These are phyloP conservation scores for Melieria crassipennis DNA, from an alignment of 2,888 invertebrate genomes.

Conservation along the genomic window DNA sequence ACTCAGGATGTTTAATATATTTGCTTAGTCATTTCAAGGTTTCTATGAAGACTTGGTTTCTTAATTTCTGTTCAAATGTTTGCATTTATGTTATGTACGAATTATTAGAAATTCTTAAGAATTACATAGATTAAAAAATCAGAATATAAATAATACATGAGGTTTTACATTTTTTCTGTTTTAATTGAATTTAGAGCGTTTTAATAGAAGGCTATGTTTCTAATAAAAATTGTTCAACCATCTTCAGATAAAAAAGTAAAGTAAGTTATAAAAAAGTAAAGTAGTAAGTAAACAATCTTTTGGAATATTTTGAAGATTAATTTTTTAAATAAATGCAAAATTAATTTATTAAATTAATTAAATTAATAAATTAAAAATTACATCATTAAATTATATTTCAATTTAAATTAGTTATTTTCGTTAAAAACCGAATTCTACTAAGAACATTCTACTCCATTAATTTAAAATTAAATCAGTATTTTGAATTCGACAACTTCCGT, in stretches of 20 bases:
- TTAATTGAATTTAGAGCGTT: constrained; percentile 8
- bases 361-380: too few species aligned
- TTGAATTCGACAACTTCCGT: too few species aligned
- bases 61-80: too few species aligned
- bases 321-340: not conserved
- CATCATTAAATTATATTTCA: not conserved
- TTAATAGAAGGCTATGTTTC: not conserved
- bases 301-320: not conserved
- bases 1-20: constrained; percentile 26
- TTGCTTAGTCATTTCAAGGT: too few species aligned
- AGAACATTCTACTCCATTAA: not conserved
- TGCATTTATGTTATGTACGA: too few species aligned
- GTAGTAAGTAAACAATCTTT: not conserved
- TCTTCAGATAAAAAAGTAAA: too few species aligned
- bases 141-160: too few species aligned
- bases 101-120: too few species aligned
- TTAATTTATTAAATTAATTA: not conserved
- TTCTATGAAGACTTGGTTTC: too few species aligned
- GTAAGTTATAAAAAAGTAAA: not conserved
- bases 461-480: not conserved
- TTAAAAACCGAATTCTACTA: not conserved
- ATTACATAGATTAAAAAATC: too few species aligned
- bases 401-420: not conserved
- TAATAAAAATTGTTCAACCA: too few species aligned
- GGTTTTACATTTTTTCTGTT: too few species aligned